These are phyloP conservation scores for Oryzias melastigma DNA, from an alignment of 2,113 vertebrate genomes.

Conservation along the genomic window DNA sequence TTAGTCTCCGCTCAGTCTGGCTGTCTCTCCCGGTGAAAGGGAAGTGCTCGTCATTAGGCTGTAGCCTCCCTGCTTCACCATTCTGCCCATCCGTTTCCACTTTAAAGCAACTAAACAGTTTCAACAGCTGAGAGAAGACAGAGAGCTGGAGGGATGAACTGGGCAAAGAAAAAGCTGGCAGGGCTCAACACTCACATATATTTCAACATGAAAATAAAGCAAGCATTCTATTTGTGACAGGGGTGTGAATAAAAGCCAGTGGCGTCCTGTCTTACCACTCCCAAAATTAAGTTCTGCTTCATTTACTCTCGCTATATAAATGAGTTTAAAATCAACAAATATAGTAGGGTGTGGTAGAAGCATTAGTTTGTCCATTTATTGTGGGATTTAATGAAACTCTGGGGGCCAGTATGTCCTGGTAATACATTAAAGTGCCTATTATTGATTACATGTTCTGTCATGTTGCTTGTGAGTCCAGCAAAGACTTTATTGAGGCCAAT, in stretches of 20 bases:
- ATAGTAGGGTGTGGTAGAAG: not conserved
- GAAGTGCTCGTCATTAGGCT: conserved; percentile 35
- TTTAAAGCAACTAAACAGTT: conserved; percentile 22
- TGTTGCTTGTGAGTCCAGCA: not conserved
- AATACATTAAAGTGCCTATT: not conserved
- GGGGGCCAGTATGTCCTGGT: not conserved
- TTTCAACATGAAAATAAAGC: conserved; percentile 10
- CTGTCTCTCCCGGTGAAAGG: conserved; percentile 17
- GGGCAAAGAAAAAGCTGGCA: conserved; percentile 7
- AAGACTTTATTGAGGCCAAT: not conserved
- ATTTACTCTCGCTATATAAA: conserved; percentile 53
- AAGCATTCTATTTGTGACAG: conserved; percentile 9
- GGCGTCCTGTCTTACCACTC: conserved; percentile 28
- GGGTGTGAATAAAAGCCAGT: conserved; percentile 39
- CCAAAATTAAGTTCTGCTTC: conserved; percentile 53
- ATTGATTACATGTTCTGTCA: not conserved
- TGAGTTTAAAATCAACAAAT: conserved; percentile 42
- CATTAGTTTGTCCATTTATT: conserved; percentile 12
- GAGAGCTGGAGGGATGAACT: not conserved
- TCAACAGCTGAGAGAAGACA: not conserved
- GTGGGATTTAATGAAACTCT: conserved; percentile 16
- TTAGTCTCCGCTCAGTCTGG: conserved; percentile 29
- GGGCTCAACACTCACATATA: not conserved
- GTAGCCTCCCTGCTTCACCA: conserved; percentile 9
- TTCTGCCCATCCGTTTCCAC: conserved; percentile 37